A percentile compares a stretch with the other conserved stretches of the same genome.
Evolutionary conservation across 2,113 vertebrate species (phyloP).

Genomic region (Tiliqua scincoides): DNA sequence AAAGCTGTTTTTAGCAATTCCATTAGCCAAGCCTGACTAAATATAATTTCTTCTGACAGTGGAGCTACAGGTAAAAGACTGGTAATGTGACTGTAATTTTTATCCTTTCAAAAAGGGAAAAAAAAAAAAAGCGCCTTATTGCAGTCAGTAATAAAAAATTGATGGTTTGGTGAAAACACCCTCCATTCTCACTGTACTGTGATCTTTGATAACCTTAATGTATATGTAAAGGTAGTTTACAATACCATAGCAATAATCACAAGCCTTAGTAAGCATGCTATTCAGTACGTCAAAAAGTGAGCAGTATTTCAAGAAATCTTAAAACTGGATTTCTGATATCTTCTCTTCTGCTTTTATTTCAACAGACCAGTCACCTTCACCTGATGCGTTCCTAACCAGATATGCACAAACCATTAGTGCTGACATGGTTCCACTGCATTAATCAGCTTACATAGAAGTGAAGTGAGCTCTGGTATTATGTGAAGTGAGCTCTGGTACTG

Average conservation of each 20-base stretch:
- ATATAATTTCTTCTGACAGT: slow-evolving; percentile 59
- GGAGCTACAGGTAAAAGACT: slow-evolving; percentile 55
- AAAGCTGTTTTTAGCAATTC: slow-evolving; percentile 40
- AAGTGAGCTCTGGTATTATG: no score
- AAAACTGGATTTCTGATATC: slow-evolving; percentile 47
- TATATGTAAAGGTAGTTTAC: slow-evolving; percentile 50
- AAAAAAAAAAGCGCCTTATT: slow-evolving; percentile 40
- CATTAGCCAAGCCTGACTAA: slow-evolving; percentile 53
- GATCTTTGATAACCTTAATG: slow-evolving; percentile 69
- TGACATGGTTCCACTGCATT: no score
- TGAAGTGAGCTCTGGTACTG: slow-evolving; percentile 29
- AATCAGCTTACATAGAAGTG: slow-evolving; percentile 19
- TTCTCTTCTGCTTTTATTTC: slow-evolving; percentile 56
- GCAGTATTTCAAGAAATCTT: slow-evolving; percentile 54
- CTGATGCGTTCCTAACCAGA: slow-evolving; percentile 70
- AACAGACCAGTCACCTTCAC: slow-evolving; percentile 71
- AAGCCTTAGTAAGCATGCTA: slow-evolving; percentile 53
- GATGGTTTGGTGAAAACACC: slow-evolving; percentile 57
- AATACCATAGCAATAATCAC: slow-evolving; percentile 49
- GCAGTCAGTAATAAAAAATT: slow-evolving; percentile 50
- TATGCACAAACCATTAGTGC: slow-evolving; percentile 64
- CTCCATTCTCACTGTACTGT: slow-evolving; percentile 42
- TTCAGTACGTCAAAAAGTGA: slow-evolving; percentile 59
- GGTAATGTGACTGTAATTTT: slow-evolving; percentile 56
- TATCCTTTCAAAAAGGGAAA: slow-evolving; percentile 50